These are phyloP conservation scores for Hozukius guyotensis DNA, from an alignment of 2,797 vertebrate species.

Conservation along the genomic window DNA sequence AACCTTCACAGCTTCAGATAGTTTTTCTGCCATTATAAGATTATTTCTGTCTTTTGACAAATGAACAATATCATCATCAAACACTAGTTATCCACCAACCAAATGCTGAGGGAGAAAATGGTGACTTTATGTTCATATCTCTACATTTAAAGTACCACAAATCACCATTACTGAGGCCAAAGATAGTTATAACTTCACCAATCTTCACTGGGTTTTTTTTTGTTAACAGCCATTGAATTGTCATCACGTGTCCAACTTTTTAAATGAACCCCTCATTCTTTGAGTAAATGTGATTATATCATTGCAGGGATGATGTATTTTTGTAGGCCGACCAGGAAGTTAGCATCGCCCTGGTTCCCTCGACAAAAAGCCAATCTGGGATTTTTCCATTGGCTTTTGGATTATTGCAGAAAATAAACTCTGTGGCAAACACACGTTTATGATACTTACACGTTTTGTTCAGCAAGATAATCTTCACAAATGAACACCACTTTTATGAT, in stretches of 20 bases:
- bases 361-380: too few relatives aligned
- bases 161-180: slow-evolving; percentile 38
- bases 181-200: slow-evolving; percentile 13
- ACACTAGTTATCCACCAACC: neutral
- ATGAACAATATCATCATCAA: neutral
- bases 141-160: neutral
- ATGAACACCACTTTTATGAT: too few relatives aligned
- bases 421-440: too few relatives aligned
- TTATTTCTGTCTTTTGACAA: neutral
- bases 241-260: neutral
- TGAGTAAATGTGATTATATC: neutral
- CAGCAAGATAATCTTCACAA: too few relatives aligned
- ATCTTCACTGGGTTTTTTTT: neutral
- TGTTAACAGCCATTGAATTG: neutral
- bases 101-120: neutral
- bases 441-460: too few relatives aligned
- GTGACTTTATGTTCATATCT: neutral
- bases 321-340: too few relatives aligned
- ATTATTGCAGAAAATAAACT: too few relatives aligned
- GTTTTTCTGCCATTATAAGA: neutral
- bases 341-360: too few relatives aligned
- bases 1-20: slow-evolving; percentile 4
- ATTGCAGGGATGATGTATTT: too few relatives aligned
- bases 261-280: neutral
- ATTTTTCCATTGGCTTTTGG: too few relatives aligned